Percentiles rank a stretch among this genome's conserved stretches.
Conservation (phyloP, 64 coral and sea anemone genomes). For the Stichodactyla mertensii region DNA sequence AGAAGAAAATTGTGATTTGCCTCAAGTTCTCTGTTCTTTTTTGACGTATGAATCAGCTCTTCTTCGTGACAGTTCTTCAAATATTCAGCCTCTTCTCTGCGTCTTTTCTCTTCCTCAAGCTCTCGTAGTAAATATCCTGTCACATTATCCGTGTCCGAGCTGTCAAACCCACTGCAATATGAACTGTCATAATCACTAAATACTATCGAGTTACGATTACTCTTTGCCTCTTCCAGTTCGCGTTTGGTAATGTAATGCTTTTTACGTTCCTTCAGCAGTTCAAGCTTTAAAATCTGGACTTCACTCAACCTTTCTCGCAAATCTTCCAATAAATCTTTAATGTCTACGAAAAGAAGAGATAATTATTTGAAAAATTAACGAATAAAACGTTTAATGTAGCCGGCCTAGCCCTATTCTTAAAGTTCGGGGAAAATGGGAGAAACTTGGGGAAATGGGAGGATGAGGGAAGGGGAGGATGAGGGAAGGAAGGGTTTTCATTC, state of each 20-base stretch:
- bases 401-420: too few species aligned
- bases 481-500: too few species aligned
- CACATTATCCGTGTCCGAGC: conserved; percentile 15
- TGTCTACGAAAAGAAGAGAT: conserved; percentile 4
- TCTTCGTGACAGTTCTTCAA: background rate
- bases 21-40: conserved; percentile 21
- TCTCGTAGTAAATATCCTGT: background rate
- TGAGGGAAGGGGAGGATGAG: too few species aligned
- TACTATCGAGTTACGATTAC: conserved; percentile 32
- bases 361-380: background rate
- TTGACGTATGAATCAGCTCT: background rate
- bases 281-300: conserved; percentile 44
- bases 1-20: conserved; percentile 26
- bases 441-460: too few species aligned
- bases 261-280: conserved; percentile 42
- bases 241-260: conserved; percentile 33
- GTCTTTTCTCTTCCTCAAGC: conserved; percentile 12
- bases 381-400: too few species aligned
- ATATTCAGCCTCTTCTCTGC: background rate
- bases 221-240: conserved; percentile 40
- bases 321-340: conserved; percentile 24
- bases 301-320: conserved; percentile 40
- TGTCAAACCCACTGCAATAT: conserved; percentile 38
- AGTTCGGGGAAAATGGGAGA: too few species aligned
- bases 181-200: conserved; percentile 57